phyloP scores from a whole-genome alignment of 2,888 invertebrate genomes.

The Pseudococcus longispinus region DNA sequence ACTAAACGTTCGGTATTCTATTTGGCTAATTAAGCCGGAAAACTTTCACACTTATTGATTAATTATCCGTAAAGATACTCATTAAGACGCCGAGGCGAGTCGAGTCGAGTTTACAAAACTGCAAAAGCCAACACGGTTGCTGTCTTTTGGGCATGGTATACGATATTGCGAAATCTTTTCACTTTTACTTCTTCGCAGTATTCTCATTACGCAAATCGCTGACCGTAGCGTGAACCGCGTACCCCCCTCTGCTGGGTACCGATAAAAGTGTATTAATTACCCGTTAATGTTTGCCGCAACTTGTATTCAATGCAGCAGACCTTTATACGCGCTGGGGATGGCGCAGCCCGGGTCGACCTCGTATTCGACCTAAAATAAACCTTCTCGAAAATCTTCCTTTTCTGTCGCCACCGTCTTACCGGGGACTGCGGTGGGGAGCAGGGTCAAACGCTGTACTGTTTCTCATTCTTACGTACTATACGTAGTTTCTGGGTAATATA shows the following conservation, averaged over 20 bases:
- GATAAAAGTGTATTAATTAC: slow-evolving; percentile 29
- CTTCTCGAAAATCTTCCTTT: neutral
- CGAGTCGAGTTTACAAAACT: neutral
- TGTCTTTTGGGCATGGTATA: neutral
- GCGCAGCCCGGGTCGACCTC: neutral
- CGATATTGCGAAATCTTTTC: neutral
- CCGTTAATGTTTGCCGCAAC: slow-evolving; percentile 16
- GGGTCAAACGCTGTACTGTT: neutral
- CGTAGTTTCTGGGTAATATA: neutral
- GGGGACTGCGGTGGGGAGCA: neutral
- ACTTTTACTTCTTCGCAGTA: neutral
- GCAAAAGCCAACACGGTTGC: slow-evolving; percentile 2
- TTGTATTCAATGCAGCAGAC: neutral
- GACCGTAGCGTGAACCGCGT: neutral
- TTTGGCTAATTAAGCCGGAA: slow-evolving; percentile 36
- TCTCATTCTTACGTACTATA: neutral
- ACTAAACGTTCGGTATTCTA: slow-evolving; percentile 14
- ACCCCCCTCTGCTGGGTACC: neutral
- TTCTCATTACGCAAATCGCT: slow-evolving; percentile 20
- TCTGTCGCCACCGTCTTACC: neutral
- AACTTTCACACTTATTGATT: slow-evolving; percentile 43
- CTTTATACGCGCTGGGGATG: neutral
- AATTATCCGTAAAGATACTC: slow-evolving; percentile 44
- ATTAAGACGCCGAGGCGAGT: neutral
- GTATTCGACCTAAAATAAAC: neutral